phyloP scores from a whole-genome alignment of 2,797 vertebrate species.

The Geotrypetes seraphini region DNA sequence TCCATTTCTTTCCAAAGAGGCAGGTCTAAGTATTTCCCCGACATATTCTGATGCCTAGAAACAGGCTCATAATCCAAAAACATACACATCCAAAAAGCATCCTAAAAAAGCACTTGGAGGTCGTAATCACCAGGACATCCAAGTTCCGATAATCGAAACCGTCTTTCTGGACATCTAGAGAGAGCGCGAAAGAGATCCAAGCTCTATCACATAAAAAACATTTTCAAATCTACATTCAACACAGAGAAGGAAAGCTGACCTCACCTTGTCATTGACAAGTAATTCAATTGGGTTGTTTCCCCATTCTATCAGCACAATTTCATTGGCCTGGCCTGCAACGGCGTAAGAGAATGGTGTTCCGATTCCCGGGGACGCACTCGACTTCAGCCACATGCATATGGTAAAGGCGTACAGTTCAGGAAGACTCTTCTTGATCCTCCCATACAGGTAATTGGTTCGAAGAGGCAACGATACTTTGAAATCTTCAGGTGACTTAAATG shows the following conservation, averaged over 20 bases:
- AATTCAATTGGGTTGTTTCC: constrained; percentile 95
- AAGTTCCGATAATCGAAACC: no score
- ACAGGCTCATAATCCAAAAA: no score
- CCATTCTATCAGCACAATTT: constrained; percentile 97
- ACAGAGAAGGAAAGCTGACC: not conserved
- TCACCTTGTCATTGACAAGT: constrained; percentile 92
- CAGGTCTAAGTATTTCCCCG: no score
- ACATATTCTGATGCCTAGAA: no score
- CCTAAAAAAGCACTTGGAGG: no score
- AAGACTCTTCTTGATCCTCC: constrained; percentile 88
- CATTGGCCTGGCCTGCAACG: constrained; percentile 89
- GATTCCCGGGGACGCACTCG: constrained; percentile 82
- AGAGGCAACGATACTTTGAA: constrained; percentile 91
- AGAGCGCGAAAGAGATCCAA: no score
- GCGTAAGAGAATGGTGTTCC: constrained; percentile 95
- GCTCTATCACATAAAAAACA: no score
- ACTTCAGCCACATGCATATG: constrained; percentile 93
- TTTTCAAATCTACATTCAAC: no score
- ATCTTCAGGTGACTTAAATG: constrained; percentile 89
- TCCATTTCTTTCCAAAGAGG: no score
- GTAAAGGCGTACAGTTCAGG: constrained; percentile 95
- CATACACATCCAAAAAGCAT: no score
- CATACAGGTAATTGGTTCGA: constrained; percentile 92
- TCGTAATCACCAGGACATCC: no score
- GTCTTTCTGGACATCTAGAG: no score